Conservation (phyloP, 2,113 vertebrate species). For the Amblyopsis rosae region DNA sequence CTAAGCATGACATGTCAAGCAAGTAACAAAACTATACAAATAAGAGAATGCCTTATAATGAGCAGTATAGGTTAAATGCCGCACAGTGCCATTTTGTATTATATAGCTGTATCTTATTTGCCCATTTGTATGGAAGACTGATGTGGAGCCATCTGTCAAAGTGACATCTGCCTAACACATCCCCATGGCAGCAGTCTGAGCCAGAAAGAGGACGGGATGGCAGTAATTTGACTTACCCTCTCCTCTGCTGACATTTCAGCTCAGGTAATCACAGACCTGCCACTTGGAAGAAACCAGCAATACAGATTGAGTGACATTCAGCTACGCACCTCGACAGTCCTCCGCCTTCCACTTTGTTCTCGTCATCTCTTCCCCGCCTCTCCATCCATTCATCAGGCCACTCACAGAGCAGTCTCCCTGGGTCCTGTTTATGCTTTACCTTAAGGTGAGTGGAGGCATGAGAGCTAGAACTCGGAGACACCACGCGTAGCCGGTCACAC, state of each 20-base stretch:
- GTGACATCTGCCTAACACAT: constrained; percentile 4
- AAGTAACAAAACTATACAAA: no score
- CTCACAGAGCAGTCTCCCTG: background rate
- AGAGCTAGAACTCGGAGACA: background rate
- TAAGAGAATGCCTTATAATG: no score
- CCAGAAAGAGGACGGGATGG: background rate
- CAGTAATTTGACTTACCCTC: constrained; percentile 13
- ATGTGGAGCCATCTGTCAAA: background rate
- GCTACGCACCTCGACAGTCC: constrained; percentile 6
- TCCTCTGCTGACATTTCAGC: background rate
- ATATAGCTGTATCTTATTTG: no score
- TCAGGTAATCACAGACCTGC: constrained; percentile 6
- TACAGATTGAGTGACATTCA: constrained; percentile 5
- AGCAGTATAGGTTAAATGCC: no score
- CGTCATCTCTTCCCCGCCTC: background rate
- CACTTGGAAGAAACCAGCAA: constrained; percentile 1
- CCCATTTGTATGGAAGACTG: no score
- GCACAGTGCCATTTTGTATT: no score
- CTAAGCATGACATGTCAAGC: no score
- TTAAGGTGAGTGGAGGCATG: constrained; percentile 36
- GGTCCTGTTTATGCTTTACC: constrained; percentile 1
- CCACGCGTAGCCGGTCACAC: constrained; percentile 11
- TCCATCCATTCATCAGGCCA: constrained; percentile 31
- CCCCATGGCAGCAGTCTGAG: background rate
- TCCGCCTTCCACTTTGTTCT: constrained; percentile 10